Conservation (phyloP, 2,797 vertebrate species). For the Gila robusta region DNA sequence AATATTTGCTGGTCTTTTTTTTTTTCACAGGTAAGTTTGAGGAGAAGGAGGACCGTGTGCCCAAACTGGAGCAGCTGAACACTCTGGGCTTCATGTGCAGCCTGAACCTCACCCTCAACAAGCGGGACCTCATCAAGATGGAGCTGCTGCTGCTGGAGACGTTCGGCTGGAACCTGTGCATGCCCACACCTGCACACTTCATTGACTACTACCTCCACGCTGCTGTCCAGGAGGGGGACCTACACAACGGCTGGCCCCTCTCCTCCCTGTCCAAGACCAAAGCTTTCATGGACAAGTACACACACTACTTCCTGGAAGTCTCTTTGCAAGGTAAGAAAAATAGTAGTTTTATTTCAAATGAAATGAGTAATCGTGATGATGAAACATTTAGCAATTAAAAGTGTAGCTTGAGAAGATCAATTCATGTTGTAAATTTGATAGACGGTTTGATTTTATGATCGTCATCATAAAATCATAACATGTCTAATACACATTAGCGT, state of each 20-base stretch:
- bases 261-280: conserved; percentile 86
- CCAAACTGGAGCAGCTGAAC: conserved; percentile 91
- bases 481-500: neutral
- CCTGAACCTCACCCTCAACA: conserved; percentile 85
- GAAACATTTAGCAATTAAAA: neutral
- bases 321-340: conserved; percentile 87
- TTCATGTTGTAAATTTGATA: neutral
- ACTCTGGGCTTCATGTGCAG: conserved; percentile 85
- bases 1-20: neutral
- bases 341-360: neutral
- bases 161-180: conserved; percentile 91
- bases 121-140: conserved; percentile 87
- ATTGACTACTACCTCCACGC: conserved; percentile 93
- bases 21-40: conserved; percentile 88
- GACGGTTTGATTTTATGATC: too few species aligned
- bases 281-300: conserved; percentile 90
- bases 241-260: conserved; percentile 89
- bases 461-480: too few species aligned
- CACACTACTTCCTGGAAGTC: conserved; percentile 91
- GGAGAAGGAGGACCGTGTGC: conserved; percentile 89
- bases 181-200: conserved; percentile 93
- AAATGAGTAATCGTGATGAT: neutral
- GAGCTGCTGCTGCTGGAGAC: conserved; percentile 90
- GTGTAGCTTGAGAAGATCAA: neutral
- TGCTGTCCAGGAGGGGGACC: conserved; percentile 86